Percentiles rank a stretch among this genome's conserved stretches.
These are phyloP conservation scores for Malurus cyaneus DNA, from an alignment of 2,113 vertebrate species.

Conservation along the genomic window DNA sequence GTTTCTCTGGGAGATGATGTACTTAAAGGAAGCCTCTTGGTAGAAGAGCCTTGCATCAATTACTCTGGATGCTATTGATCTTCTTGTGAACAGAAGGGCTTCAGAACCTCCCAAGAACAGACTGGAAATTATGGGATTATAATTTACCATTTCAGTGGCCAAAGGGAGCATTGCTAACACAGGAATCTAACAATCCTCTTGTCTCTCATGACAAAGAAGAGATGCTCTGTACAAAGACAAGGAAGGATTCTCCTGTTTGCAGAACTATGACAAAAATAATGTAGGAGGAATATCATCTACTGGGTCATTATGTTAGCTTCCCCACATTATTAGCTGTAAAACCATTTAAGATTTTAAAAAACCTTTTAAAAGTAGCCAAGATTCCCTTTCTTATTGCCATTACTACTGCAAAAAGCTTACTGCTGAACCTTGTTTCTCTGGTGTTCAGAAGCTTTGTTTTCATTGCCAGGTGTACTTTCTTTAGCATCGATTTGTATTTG, in stretches of 20 bases:
- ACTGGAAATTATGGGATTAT: background rate
- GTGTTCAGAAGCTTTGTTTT: background rate
- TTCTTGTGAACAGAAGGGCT: background rate
- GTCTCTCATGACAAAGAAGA: background rate
- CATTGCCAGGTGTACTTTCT: background rate
- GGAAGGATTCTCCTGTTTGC: background rate
- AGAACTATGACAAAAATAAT: background rate
- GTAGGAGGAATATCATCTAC: background rate
- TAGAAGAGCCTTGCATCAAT: background rate
- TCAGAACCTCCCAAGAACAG: background rate
- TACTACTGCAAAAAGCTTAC: background rate
- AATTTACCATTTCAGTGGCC: background rate
- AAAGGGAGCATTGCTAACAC: background rate
- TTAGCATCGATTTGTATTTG: background rate
- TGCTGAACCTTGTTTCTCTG: background rate
- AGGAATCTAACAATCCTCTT: background rate
- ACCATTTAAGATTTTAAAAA: background rate
- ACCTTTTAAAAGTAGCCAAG: background rate
- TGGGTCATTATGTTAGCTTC: background rate
- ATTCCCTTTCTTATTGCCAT: background rate
- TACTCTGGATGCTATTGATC: background rate
- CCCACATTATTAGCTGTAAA: background rate
- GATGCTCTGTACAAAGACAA: background rate
- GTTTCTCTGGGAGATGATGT: background rate
- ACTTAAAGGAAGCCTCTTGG: background rate